Conservation (phyloP, 2,113 vertebrate genomes). For the Lophochroa leadbeateri region DNA sequence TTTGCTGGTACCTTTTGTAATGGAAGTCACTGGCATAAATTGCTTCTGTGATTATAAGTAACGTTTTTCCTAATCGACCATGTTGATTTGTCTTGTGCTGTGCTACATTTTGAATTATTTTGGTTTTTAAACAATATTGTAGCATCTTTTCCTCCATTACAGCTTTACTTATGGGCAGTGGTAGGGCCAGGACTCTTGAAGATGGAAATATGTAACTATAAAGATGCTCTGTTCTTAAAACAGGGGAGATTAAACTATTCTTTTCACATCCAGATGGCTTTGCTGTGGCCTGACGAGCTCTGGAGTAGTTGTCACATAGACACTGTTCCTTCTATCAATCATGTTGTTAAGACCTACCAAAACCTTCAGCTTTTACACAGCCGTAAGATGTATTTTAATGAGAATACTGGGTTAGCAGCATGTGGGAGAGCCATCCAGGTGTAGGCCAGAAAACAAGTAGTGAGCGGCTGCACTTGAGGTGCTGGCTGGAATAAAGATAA, state of each 20-base stretch:
- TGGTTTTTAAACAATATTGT: not conserved
- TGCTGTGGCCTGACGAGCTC: not conserved
- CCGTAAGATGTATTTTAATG: not conserved
- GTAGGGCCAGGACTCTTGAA: not conserved
- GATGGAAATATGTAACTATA: not conserved
- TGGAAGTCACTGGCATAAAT: not conserved
- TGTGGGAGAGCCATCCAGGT: not conserved
- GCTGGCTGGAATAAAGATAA: not conserved
- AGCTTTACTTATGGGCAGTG: fast-evolving
- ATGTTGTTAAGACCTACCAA: not conserved
- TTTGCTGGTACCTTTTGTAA: not conserved
- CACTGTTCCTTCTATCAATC: not conserved
- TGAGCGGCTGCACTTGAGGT: fast-evolving
- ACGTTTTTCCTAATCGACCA: not conserved
- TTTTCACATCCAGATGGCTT: not conserved
- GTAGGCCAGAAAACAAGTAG: not conserved
- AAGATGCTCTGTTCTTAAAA: not conserved
- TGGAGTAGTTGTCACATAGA: not conserved
- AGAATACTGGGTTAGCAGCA: not conserved
- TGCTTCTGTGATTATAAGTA: not conserved
- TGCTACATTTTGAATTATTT: not conserved
- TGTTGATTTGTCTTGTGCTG: not conserved
- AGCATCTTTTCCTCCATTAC: not conserved
- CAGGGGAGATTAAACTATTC: not conserved
- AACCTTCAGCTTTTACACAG: not conserved